Conservation (phyloP, 1,140 invertebrate genomes). For the Brachionus koreanus region DNA sequence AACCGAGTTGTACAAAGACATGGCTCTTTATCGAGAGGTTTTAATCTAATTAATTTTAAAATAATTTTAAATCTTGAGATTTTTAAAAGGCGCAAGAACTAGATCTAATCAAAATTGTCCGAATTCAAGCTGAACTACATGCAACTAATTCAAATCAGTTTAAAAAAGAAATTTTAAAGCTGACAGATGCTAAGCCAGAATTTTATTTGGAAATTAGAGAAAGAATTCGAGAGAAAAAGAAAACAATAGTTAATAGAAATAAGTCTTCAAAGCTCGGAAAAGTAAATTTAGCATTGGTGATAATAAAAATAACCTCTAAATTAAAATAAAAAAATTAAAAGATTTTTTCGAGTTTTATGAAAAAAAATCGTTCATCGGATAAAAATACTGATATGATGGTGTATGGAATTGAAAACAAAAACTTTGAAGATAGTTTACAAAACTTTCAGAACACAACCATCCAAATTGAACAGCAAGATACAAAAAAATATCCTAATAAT, state of each 20-base stretch:
- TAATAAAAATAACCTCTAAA: neutral
- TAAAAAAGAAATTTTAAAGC: neutral
- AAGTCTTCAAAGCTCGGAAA: neutral
- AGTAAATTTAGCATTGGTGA: neutral
- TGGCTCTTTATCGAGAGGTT: conserved; percentile 26
- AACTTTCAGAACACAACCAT: neutral
- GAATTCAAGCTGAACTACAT: conserved; percentile 4
- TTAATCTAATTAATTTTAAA: neutral
- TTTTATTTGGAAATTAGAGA: neutral
- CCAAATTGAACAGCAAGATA: neutral
- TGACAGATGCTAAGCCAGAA: neutral
- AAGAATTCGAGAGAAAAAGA: neutral
- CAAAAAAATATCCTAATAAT: neutral
- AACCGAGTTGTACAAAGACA: conserved; percentile 45
- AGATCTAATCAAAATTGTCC: neutral
- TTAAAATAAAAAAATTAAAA: neutral
- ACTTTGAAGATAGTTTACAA: neutral
- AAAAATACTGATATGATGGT: neutral
- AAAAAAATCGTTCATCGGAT: neutral
- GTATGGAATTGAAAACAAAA: neutral
- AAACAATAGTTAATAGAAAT: neutral
- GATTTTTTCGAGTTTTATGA: neutral
- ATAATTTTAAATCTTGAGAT: neutral
- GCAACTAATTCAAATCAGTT: neutral
- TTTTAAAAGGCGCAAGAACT: conserved; percentile 20